phyloP scores from a whole-genome alignment of 2,797 vertebrate genomes.

The Microcaecilia unicolor region DNA sequence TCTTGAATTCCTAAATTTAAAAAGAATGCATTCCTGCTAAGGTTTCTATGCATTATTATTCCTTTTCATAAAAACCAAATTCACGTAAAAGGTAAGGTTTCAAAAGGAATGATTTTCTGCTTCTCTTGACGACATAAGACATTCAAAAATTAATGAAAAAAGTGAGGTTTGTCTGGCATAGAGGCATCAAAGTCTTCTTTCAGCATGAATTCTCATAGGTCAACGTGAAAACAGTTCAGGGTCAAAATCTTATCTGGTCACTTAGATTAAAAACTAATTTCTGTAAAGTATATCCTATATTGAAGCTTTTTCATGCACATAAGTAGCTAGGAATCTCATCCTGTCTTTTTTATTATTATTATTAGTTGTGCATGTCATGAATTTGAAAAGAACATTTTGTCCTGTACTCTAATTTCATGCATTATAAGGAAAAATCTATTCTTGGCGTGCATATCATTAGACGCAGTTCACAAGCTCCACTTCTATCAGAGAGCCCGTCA shows the following conservation, averaged over 20 bases:
- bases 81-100: slow-evolving; percentile 50
- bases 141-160: slow-evolving; percentile 78
- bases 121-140: slow-evolving; percentile 52
- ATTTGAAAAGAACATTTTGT: slow-evolving; percentile 60
- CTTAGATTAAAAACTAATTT: slow-evolving; percentile 94
- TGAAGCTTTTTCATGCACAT: slow-evolving; percentile 85
- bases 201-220: slow-evolving; percentile 75
- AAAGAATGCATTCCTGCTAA: slow-evolving; percentile 49
- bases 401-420: slow-evolving; percentile 67
- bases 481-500: slow-evolving; percentile 41
- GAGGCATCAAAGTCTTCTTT: slow-evolving; percentile 56
- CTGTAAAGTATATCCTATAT: slow-evolving; percentile 63
- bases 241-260: slow-evolving; percentile 87
- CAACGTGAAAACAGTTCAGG: slow-evolving; percentile 63
- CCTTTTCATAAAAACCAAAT: slow-evolving; percentile 69
- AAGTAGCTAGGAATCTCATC: slow-evolving; percentile 64
- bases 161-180: slow-evolving; percentile 59
- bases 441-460: slow-evolving; percentile 43
- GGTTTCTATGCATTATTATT: slow-evolving; percentile 67
- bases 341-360: slow-evolving; percentile 49
- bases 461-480: slow-evolving; percentile 12
- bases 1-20: slow-evolving; percentile 45
- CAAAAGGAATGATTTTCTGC: slow-evolving; percentile 63
- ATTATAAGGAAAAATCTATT: slow-evolving; percentile 53
- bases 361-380: slow-evolving; percentile 57